Conservation (phyloP, 1,140 invertebrate genomes). For the Bathynomus jamesi region DNA sequence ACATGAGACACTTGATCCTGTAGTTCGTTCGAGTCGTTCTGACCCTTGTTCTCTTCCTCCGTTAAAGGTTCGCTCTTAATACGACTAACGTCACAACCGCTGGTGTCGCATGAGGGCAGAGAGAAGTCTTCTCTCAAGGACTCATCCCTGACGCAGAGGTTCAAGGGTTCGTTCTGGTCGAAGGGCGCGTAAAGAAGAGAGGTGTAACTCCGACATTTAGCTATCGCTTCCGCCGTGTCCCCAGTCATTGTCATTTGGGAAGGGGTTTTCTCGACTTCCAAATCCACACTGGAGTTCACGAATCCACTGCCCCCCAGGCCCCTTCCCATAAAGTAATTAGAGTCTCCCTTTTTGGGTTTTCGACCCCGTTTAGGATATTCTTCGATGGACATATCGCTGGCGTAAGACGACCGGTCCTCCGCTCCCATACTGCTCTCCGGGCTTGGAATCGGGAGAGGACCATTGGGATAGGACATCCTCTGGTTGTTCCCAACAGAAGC, state of each 20-base stretch:
- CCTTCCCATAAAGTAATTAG: constrained; percentile 82
- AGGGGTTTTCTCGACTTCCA: constrained; percentile 9
- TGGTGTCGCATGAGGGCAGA: constrained; percentile 47
- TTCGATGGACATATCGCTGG: constrained; percentile 81
- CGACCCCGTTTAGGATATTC: constrained; percentile 70
- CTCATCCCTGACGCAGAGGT: constrained; percentile 66
- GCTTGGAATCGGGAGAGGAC: constrained; percentile 4
- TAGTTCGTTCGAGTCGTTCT: neutral
- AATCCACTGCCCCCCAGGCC: constrained; percentile 76
- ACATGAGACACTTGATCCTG: neutral
- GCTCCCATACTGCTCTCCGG: neutral
- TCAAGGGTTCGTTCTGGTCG: constrained; percentile 65
- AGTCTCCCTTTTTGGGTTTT: constrained; percentile 82
- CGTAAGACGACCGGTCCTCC: constrained; percentile 61
- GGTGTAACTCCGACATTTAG: constrained; percentile 26
- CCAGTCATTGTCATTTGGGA: neutral
- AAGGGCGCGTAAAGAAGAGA: constrained; percentile 26
- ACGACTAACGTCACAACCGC: neutral
- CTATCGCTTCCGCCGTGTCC: constrained; percentile 15
- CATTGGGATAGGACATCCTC: neutral
- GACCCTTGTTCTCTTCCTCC: neutral
- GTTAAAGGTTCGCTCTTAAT: constrained; percentile 41
- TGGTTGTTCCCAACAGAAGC: constrained; percentile 10
- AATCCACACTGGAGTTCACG: constrained; percentile 41
- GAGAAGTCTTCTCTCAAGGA: constrained; percentile 48